A percentile compares a stretch with the other conserved stretches of the same genome.
These are phyloP conservation scores for Doryteuthis pealeii DNA, from an alignment of 1,140 invertebrate species.

Conservation along the genomic window DNA sequence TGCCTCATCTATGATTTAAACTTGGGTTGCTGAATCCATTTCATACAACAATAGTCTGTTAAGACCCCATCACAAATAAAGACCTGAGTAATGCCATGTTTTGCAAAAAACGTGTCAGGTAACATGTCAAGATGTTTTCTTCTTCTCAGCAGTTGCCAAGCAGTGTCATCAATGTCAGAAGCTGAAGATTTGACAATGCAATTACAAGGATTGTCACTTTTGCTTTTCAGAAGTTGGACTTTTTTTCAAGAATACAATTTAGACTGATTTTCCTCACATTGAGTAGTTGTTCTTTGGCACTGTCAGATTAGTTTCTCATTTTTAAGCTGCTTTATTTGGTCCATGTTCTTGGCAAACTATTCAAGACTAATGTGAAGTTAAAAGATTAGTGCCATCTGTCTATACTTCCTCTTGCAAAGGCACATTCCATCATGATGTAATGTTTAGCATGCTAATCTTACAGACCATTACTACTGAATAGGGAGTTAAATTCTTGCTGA, in stretches of 20 bases:
- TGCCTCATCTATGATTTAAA: no score
- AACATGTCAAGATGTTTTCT: background rate
- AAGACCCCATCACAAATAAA: no score
- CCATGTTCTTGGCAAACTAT: conserved; percentile 72
- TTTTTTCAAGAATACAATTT: conserved; percentile 61
- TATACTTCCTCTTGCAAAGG: no score
- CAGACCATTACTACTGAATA: no score
- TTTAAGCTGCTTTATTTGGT: conserved; percentile 71
- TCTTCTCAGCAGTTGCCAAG: background rate
- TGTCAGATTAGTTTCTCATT: conserved; percentile 76
- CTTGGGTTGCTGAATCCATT: no score
- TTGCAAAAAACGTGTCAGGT: no score
- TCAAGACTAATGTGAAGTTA: conserved; percentile 67
- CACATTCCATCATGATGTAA: no score
- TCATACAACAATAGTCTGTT: no score
- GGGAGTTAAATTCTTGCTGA: no score
- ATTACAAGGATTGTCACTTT: background rate
- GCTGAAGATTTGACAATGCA: background rate
- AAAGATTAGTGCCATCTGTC: no score
- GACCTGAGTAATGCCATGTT: no score
- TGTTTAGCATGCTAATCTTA: no score
- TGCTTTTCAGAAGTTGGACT: conserved; percentile 44
- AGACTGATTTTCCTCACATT: conserved; percentile 65
- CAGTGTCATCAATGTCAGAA: background rate
- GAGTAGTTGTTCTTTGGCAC: conserved; percentile 66